Percentiles rank a stretch among this genome's conserved stretches.
These are phyloP conservation scores for Clarias laeviceps DNA, from an alignment of 2,797 vertebrate genomes.

Conservation along the genomic window DNA sequence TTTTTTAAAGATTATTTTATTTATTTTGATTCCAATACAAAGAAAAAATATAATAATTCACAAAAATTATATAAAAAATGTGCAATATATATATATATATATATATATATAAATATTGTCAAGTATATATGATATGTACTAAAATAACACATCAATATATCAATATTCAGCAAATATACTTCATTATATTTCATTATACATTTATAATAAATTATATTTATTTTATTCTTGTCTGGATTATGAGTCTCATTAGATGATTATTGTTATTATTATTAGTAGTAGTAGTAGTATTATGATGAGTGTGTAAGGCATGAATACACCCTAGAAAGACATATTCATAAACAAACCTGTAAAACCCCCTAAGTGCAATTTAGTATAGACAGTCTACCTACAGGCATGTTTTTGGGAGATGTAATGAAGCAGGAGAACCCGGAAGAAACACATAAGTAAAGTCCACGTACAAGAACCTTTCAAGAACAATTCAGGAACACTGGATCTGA, in stretches of 20 bases:
- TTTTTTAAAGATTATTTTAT: too few relatives aligned
- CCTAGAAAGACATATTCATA: not conserved
- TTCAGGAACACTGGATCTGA: too few relatives aligned
- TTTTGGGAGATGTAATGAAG: not conserved
- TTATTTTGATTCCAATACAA: too few relatives aligned
- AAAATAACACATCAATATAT: not conserved
- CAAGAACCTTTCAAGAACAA: not conserved
- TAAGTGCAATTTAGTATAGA: not conserved
- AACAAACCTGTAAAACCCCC: not conserved
- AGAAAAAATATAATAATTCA: too few relatives aligned
- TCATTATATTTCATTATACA: not conserved
- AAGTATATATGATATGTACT: too few relatives aligned
- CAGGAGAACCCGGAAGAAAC: constrained; percentile 2
- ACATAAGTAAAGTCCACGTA: not conserved
- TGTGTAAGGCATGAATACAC: not conserved
- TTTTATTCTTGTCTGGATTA: not conserved
- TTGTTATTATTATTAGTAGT: too few relatives aligned
- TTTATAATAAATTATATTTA: not conserved
- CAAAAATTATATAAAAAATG: too few relatives aligned
- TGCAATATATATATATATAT: too few relatives aligned
- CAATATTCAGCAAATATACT: not conserved
- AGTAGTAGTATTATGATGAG: too few relatives aligned
- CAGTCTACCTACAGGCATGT: not conserved
- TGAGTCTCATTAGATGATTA: not conserved
- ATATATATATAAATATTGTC: too few relatives aligned